Conservation (phyloP, 2,113 vertebrate genomes). For the Psittacara wagleri region DNA sequence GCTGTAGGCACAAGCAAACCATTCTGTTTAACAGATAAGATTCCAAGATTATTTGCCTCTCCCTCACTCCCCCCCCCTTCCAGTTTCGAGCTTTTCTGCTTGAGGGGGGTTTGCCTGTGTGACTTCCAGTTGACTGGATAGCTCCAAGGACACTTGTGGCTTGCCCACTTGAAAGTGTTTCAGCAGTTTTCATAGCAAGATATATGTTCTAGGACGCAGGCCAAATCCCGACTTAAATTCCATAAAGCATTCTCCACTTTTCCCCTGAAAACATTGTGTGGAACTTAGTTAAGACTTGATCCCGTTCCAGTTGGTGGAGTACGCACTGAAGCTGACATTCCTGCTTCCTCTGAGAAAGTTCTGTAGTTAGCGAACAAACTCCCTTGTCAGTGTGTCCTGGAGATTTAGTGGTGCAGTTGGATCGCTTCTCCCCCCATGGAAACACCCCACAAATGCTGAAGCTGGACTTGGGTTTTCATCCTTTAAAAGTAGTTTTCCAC, state of each 20-base stretch:
- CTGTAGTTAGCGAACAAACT: background rate
- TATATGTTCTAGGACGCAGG: slow-evolving; percentile 56
- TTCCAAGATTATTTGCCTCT: slow-evolving; percentile 37
- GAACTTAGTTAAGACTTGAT: slow-evolving; percentile 54
- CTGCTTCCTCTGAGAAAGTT: slow-evolving; percentile 6
- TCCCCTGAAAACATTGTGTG: slow-evolving; percentile 51
- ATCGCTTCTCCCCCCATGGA: background rate
- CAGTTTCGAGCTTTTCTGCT: background rate
- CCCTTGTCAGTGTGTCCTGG: background rate
- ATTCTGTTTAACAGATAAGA: background rate
- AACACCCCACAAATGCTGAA: background rate
- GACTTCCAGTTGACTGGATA: slow-evolving; percentile 15
- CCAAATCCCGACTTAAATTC: slow-evolving; percentile 54
- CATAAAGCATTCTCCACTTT: slow-evolving; percentile 54
- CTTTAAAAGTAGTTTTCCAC: background rate
- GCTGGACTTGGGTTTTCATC: background rate
- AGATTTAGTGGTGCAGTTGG: background rate
- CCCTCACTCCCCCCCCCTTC: background rate
- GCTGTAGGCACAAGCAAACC: slow-evolving; percentile 39
- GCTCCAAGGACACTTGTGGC: slow-evolving; percentile 52
- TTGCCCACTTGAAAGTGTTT: slow-evolving; percentile 53
- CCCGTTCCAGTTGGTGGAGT: background rate
- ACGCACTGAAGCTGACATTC: slow-evolving; percentile 33
- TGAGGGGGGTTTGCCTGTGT: background rate
- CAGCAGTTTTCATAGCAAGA: slow-evolving; percentile 53